Percentiles rank a stretch among this genome's conserved stretches.
phyloP scores from a whole-genome alignment of 2,888 invertebrate genomes.

The Nesidiocoris tenuis region DNA sequence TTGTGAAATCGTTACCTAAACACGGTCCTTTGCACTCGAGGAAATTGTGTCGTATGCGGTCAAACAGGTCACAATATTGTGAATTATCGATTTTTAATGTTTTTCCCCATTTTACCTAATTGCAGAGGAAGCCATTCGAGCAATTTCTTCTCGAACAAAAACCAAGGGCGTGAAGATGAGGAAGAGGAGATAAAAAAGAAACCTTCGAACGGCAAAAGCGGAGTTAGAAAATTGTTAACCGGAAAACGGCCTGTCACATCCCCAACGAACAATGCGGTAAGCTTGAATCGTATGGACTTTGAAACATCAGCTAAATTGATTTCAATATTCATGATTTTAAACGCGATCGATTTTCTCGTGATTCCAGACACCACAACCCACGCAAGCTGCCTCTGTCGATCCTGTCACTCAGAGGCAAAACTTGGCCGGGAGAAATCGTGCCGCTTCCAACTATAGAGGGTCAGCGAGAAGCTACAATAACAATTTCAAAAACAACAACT shows the following conservation, averaged over 20 bases:
- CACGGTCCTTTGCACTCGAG: too few relatives aligned
- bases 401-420: conserved; percentile 28
- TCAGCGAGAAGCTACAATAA: conserved; percentile 18
- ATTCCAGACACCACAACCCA: conserved; percentile 20
- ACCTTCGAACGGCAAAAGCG: conserved; percentile 50
- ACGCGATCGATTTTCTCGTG: neutral
- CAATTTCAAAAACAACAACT: neutral
- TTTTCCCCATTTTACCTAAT: neutral
- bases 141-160: conserved; percentile 70
- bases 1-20: too few relatives aligned
- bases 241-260: conserved; percentile 41
- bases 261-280: conserved; percentile 17
- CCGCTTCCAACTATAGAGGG: conserved; percentile 32
- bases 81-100: conserved; percentile 22
- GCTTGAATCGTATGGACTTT: neutral
- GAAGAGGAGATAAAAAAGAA: conserved; percentile 53
- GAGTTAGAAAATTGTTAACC: conserved; percentile 55
- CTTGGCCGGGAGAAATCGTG: conserved; percentile 33
- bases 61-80: too few relatives aligned
- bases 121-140: conserved; percentile 66
- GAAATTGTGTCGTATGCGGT: too few relatives aligned
- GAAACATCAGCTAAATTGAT: too few relatives aligned
- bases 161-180: conserved; percentile 61
- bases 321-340: neutral
- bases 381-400: conserved; percentile 23